Evolutionary conservation across 1,140 invertebrate species (phyloP).

Genomic region (Drosophila varians): DNA sequence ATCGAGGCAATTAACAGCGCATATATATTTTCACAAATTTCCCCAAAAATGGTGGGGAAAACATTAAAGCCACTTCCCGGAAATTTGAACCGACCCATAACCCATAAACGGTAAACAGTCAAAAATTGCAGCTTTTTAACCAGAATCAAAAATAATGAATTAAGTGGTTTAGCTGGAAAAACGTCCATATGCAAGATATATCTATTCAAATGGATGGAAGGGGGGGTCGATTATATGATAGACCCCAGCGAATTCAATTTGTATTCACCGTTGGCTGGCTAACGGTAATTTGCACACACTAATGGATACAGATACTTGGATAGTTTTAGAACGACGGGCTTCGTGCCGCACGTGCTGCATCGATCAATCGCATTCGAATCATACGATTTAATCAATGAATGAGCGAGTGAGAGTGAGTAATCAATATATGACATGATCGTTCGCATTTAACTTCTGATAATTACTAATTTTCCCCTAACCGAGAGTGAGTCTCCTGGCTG

Average conservation of each 20-base stretch:
- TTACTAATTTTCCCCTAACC: slow-evolving; percentile 14
- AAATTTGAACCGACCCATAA: slow-evolving; percentile 41
- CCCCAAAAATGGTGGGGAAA: slow-evolving; percentile 20
- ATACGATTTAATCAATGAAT: slow-evolving; percentile 28
- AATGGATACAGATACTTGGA: slow-evolving; percentile 27
- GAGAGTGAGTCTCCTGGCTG: slow-evolving; percentile 4
- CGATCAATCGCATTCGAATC: slow-evolving; percentile 26
- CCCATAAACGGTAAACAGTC: slow-evolving; percentile 34
- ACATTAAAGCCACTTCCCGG: slow-evolving; percentile 56
- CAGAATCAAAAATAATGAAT: slow-evolving; percentile 54
- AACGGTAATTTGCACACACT: slow-evolving; percentile 46
- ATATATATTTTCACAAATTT: slow-evolving; percentile 43
- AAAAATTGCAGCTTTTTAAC: slow-evolving; percentile 54
- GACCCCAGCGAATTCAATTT: slow-evolving; percentile 34
- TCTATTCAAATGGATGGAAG: background rate
- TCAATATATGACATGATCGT: slow-evolving; percentile 56
- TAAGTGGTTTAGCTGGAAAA: slow-evolving; percentile 46
- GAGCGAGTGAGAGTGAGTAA: slow-evolving; percentile 23
- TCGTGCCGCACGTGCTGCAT: slow-evolving; percentile 40
- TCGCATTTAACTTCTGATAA: slow-evolving; percentile 32
- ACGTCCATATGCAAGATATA: slow-evolving; percentile 4
- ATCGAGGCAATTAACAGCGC: slow-evolving; percentile 48
- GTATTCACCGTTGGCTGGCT: slow-evolving; percentile 44
- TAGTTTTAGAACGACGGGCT: slow-evolving; percentile 3
- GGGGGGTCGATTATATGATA: slow-evolving; percentile 28